Conservation (phyloP, 2,888 invertebrate species). For the Acanthosepion lycidas region DNA sequence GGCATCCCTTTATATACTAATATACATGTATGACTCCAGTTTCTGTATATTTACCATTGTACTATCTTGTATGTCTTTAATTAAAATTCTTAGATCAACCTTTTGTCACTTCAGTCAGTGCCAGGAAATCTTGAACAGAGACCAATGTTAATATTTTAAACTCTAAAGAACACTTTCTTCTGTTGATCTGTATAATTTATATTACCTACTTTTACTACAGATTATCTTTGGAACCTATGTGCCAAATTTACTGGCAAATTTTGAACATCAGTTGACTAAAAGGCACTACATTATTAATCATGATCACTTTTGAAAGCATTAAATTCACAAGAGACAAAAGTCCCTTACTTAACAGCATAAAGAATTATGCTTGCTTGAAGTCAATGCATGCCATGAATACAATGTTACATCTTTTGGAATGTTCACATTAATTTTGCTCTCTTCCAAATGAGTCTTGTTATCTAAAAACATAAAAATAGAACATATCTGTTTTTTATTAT, state of each 20-base stretch:
- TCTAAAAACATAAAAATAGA: background rate
- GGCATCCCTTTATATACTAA: background rate
- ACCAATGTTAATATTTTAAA: background rate
- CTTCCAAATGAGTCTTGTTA: background rate
- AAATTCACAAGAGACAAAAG: background rate
- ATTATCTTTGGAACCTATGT: background rate
- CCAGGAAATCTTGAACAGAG: background rate
- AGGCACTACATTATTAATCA: background rate
- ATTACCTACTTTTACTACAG: background rate
- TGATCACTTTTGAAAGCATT: background rate
- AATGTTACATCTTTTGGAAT: background rate
- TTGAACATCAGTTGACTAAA: background rate
- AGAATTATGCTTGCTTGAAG: background rate
- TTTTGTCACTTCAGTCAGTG: background rate
- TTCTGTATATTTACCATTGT: background rate
- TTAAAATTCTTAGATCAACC: background rate
- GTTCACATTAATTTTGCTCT: background rate
- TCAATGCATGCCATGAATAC: background rate
- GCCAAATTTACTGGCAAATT: background rate
- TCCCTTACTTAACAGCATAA: background rate
- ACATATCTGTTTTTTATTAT: background rate
- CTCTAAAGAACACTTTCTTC: background rate
- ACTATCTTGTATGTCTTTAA: background rate
- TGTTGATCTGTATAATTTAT: background rate
- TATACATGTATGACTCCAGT: too few species aligned